Conservation (phyloP, 2,888 invertebrate genomes). For the Rhodophaea formosa region DNA sequence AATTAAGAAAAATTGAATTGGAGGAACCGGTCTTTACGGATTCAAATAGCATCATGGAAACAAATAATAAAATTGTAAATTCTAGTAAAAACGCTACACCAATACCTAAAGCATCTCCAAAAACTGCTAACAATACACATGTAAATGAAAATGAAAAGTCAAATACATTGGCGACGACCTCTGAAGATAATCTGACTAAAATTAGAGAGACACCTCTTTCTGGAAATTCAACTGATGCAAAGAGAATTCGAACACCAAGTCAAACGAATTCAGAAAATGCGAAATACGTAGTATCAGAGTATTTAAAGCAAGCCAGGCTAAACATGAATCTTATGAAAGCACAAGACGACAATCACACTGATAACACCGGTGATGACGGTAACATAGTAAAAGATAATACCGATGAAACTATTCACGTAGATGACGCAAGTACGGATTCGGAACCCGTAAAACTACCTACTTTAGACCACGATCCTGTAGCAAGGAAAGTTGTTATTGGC, state of each 20-base stretch:
- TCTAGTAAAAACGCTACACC: slow-evolving; percentile 35
- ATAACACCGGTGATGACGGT: slow-evolving; percentile 53
- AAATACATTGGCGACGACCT: slow-evolving; percentile 28
- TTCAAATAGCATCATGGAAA: slow-evolving; percentile 39
- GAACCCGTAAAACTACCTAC: slow-evolving; percentile 57
- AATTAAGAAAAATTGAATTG: slow-evolving; percentile 60
- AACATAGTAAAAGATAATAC: slow-evolving; percentile 42
- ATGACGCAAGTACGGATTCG: slow-evolving; percentile 51
- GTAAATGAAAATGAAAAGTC: slow-evolving; percentile 34
- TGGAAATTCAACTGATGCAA: slow-evolving; percentile 41
- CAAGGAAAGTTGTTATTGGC: slow-evolving; percentile 83
- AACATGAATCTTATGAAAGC: slow-evolving; percentile 67
- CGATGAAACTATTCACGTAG: slow-evolving; percentile 57
- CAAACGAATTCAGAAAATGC: slow-evolving; percentile 74
- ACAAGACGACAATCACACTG: slow-evolving; percentile 61
- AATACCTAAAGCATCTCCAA: slow-evolving; percentile 36
- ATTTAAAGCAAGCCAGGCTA: slow-evolving; percentile 82
- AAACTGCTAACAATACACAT: slow-evolving; percentile 38
- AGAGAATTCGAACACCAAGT: slow-evolving; percentile 46
- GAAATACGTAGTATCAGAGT: slow-evolving; percentile 84
- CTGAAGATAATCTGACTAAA: slow-evolving; percentile 41
- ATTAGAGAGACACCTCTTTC: slow-evolving; percentile 36
- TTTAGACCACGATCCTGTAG: slow-evolving; percentile 72
- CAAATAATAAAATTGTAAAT: slow-evolving; percentile 36
- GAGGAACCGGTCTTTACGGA: slow-evolving; percentile 54